Evolutionary conservation across 2,113 vertebrate genomes (phyloP).

Genomic region (Lamprologus ornatipinnis): DNA sequence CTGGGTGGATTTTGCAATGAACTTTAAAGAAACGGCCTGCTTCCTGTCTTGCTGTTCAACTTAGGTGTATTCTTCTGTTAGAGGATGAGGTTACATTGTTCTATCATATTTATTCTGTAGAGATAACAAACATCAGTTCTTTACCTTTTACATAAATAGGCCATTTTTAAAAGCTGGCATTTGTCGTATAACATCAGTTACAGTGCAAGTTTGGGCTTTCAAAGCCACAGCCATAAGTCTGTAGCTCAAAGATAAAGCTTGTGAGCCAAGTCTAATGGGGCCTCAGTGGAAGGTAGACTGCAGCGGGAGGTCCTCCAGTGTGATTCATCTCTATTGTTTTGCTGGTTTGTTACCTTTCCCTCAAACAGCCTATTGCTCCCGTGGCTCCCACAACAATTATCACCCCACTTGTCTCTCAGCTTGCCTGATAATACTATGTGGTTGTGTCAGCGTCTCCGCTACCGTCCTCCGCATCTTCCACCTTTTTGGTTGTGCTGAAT

Average conservation of each 20-base stretch:
- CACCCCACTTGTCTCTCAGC: slow-evolving; percentile 75
- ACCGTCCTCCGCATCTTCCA: slow-evolving; percentile 3
- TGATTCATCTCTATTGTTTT: slow-evolving; percentile 53
- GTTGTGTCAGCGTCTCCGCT: background rate
- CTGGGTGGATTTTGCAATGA: slow-evolving; percentile 26
- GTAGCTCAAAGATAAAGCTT: slow-evolving; percentile 25
- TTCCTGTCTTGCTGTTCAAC: slow-evolving; percentile 49
- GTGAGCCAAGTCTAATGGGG: slow-evolving; percentile 74
- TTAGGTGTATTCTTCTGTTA: background rate
- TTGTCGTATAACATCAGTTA: background rate
- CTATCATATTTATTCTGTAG: background rate
- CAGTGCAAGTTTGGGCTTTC: background rate
- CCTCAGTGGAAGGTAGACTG: slow-evolving; percentile 71
- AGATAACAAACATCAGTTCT: background rate
- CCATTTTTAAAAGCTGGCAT: background rate
- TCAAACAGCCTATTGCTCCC: slow-evolving; percentile 69
- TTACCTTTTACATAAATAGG: background rate
- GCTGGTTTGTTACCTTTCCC: slow-evolving; percentile 66
- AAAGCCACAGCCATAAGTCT: background rate
- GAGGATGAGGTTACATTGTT: background rate
- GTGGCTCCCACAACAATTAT: slow-evolving; percentile 80
- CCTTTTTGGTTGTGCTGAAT: slow-evolving; percentile 61
- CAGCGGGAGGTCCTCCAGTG: slow-evolving; percentile 46
- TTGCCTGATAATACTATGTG: slow-evolving; percentile 40
- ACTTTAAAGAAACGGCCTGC: slow-evolving; percentile 45